Percentiles rank a stretch among this genome's conserved stretches.
phyloP scores from a whole-genome alignment of 2,113 vertebrate genomes.

The Lasiurus cinereus region DNA sequence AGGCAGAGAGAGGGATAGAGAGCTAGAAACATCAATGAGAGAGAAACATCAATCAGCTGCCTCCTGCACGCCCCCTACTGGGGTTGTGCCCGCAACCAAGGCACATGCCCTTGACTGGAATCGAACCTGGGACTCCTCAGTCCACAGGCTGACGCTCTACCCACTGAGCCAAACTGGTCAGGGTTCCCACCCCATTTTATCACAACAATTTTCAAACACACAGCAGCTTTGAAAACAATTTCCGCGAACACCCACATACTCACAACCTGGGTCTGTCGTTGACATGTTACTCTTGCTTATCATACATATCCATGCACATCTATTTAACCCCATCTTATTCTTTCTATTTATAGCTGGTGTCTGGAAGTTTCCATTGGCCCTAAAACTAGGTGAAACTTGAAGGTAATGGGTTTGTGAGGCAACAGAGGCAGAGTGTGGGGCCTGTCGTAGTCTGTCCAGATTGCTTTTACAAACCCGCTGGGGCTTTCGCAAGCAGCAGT shows the following conservation, averaged over 20 bases:
- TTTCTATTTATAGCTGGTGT: background rate
- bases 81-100: no score
- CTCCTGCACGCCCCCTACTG: no score
- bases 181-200: background rate
- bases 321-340: background rate
- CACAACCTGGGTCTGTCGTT: background rate
- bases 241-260: background rate
- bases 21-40: no score
- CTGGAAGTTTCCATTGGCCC: background rate
- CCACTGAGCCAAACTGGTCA: no score
- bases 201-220: background rate
- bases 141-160: no score
- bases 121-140: no score
- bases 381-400: slow-evolving; percentile 3
- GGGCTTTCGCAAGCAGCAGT: background rate
- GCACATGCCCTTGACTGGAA: no score
- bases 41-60: no score
- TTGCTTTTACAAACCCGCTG: background rate
- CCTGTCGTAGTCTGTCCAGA: background rate
- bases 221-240: background rate
- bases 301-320: no score
- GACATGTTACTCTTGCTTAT: background rate
- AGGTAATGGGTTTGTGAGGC: background rate
- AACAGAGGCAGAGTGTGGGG: background rate
- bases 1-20: no score